Percentiles rank a stretch among this genome's conserved stretches.
Conservation (phyloP, 1,140 invertebrate genomes). For the Lucilia sericata region DNA sequence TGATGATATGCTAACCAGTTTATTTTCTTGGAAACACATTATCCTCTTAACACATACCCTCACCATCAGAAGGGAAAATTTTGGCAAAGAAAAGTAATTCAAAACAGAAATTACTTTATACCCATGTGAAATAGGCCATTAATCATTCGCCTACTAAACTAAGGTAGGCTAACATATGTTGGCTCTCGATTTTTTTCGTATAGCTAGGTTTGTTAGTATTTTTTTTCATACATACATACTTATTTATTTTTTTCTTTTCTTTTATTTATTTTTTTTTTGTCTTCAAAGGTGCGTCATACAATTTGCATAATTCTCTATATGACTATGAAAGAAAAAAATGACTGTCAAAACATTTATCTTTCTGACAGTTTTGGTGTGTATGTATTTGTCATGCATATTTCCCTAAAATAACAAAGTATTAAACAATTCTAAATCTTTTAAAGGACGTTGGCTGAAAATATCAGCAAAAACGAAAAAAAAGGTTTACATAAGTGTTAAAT, state of each 20-base stretch:
- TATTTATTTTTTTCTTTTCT: not conserved
- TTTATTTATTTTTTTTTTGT: not conserved
- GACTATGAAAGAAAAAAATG: not conserved
- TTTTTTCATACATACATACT: not conserved
- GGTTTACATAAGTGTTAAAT: not conserved
- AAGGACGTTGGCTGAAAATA: not conserved
- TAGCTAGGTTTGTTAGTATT: not conserved
- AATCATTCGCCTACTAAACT: not conserved
- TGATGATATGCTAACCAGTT: too few species aligned
- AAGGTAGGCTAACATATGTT: not conserved
- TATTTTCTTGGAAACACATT: too few species aligned
- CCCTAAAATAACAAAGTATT: constrained; percentile 2
- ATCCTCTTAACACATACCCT: too few species aligned
- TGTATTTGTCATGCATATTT: not conserved
- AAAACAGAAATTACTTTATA: not conserved
- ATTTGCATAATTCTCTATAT: not conserved
- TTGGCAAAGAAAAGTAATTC: not conserved
- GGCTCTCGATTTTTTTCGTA: not conserved
- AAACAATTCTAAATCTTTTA: not conserved
- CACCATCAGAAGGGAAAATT: too few species aligned
- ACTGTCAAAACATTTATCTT: constrained; percentile 17
- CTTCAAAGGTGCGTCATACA: not conserved
- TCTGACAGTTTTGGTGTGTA: constrained; percentile 8
- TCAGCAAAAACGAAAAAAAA: not conserved
- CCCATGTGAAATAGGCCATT: not conserved